A percentile compares a stretch with the other conserved stretches of the same genome.
Conservation (phyloP, 92 coral and sea anemone genomes). For the Epizoanthus scotinus region DNA sequence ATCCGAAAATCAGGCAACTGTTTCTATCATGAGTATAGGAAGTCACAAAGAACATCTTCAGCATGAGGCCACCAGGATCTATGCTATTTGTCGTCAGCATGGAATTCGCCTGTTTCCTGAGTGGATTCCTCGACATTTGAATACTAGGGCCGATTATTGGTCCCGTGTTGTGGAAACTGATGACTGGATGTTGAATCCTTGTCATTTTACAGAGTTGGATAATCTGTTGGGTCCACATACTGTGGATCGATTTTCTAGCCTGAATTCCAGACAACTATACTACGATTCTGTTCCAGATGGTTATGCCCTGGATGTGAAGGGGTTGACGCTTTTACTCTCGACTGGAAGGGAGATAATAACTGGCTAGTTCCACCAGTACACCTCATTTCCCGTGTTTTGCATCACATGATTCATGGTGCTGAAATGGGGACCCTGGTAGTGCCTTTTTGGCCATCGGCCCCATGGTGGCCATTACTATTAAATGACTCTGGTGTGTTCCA, state of each 20-base stretch:
- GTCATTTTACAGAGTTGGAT: conserved; percentile 49
- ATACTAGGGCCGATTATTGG: conserved; percentile 61
- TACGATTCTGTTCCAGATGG: conserved; percentile 53
- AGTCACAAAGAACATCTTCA: conserved; percentile 51
- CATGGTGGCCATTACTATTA: conserved; percentile 44
- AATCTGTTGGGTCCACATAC: conserved; percentile 51
- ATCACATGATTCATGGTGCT: neutral
- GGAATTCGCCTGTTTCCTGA: conserved; percentile 54
- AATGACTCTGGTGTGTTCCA: conserved; percentile 32
- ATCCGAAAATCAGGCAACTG: conserved; percentile 55
- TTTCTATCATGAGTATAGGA: conserved; percentile 48
- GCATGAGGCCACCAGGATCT: conserved; percentile 44
- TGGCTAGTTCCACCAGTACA: conserved; percentile 66
- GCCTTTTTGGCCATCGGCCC: conserved; percentile 51
- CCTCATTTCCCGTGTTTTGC: conserved; percentile 12
- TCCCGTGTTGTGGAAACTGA: conserved; percentile 60
- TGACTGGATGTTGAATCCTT: conserved; percentile 55
- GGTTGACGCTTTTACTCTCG: conserved; percentile 63
- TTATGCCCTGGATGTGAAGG: conserved; percentile 56
- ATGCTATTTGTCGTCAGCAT: conserved; percentile 46
- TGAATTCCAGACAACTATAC: conserved; percentile 45
- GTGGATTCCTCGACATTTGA: conserved; percentile 55
- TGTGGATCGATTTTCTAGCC: conserved; percentile 48
- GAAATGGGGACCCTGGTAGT: conserved; percentile 30
- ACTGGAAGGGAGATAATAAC: conserved; percentile 66